A percentile compares a stretch with the other conserved stretches of the same genome.
Evolutionary conservation across 2,113 vertebrate species (phyloP).

Genomic region (Donacobius atricapilla): DNA sequence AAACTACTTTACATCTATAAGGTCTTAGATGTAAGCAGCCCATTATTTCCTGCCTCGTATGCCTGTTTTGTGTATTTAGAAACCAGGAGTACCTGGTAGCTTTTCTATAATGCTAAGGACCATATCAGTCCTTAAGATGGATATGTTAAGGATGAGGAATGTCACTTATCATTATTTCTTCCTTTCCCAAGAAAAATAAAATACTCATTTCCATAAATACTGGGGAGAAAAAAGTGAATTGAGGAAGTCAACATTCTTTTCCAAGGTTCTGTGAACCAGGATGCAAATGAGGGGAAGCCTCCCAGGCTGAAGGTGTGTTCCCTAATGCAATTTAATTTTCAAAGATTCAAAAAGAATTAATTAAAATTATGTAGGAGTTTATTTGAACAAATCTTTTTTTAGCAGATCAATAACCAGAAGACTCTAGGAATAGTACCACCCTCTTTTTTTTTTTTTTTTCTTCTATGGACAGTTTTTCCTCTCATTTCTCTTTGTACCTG

Average conservation of each 20-base stretch:
- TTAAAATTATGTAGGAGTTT: not conserved
- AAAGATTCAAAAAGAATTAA: not conserved
- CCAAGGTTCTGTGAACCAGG: not conserved
- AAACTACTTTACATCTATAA: not conserved
- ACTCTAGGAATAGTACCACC: not conserved
- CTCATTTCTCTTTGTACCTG: not conserved
- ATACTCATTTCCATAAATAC: not conserved
- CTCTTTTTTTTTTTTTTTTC: not conserved
- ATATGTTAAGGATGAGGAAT: not conserved
- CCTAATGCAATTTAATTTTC: not conserved
- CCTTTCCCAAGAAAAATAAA: not conserved
- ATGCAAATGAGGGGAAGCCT: not conserved
- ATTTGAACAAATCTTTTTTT: not conserved
- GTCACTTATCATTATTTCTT: not conserved
- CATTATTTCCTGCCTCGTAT: not conserved
- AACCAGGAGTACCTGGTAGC: not conserved
- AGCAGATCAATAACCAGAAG: not conserved
- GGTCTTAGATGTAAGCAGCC: not conserved
- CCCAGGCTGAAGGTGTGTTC: not conserved
- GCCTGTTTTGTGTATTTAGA: not conserved
- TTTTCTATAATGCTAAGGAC: not conserved
- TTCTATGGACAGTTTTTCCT: not conserved
- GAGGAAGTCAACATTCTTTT: not conserved
- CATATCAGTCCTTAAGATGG: not conserved
- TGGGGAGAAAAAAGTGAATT: not conserved